Percentiles rank a stretch among this genome's conserved stretches.
These are phyloP conservation scores for Amiota communis DNA, from an alignment of 2,888 invertebrate species.

Conservation along the genomic window DNA sequence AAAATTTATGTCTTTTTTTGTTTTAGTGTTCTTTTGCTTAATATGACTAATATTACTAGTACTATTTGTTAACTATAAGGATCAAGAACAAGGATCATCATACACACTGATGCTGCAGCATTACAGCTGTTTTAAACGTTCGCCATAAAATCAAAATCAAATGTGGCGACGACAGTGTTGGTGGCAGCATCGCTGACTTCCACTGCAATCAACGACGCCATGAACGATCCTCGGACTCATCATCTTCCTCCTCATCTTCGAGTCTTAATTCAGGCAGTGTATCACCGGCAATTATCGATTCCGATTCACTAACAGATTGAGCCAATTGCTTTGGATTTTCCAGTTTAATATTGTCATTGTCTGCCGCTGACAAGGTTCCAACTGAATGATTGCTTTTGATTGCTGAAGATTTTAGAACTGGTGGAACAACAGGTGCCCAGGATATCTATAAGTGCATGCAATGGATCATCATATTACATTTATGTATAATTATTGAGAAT, in stretches of 20 bases:
- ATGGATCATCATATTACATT: not conserved
- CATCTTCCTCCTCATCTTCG: slow-evolving; percentile 89
- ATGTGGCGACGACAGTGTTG: slow-evolving; percentile 32
- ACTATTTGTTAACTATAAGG: slow-evolving; percentile 14
- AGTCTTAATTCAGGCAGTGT: slow-evolving; percentile 80
- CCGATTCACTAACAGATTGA: slow-evolving; percentile 62
- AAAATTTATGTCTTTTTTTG: not conserved
- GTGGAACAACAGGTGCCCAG: slow-evolving; percentile 65
- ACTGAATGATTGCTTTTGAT: slow-evolving; percentile 39
- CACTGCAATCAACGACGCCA: slow-evolving; percentile 86
- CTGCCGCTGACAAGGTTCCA: slow-evolving; percentile 29
- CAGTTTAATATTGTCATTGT: slow-evolving; percentile 35
- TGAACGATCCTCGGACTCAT: slow-evolving; percentile 87
- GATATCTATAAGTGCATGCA: slow-evolving; percentile 52
- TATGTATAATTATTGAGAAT: not conserved
- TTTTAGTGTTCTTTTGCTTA: not conserved
- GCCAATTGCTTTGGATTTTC: slow-evolving; percentile 55
- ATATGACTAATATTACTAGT: slow-evolving; percentile 7
- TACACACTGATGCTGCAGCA: no score
- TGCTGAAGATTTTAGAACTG: slow-evolving; percentile 41
- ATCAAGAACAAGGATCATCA: not conserved
- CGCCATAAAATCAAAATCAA: slow-evolving; percentile 50
- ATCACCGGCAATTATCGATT: slow-evolving; percentile 65
- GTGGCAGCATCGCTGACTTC: slow-evolving; percentile 19
- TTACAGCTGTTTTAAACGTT: slow-evolving; percentile 6